Base-by-base conservation (phyloP, 2,113 vertebrate species). In the Ptilonorhynchus violaceus region DNA sequence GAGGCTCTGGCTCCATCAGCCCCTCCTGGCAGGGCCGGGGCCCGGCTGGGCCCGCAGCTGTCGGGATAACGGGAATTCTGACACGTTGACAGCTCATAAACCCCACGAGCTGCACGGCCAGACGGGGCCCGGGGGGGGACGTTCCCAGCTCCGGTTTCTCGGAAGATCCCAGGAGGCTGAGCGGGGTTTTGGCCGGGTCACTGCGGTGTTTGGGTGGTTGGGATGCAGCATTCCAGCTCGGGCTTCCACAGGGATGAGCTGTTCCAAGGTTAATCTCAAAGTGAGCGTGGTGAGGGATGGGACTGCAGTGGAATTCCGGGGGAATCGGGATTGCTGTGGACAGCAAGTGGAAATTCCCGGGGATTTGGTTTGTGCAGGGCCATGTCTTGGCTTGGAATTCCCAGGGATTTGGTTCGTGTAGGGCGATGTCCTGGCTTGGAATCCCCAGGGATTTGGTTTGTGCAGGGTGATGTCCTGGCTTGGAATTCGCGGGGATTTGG, bases 11-110 rank as follows among this genome's bases (percentile, higher is more conserved):
- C 89, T 85, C 68, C 30, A 35, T 55, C 80, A 30, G 89, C 52
- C 46, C 33, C 25, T 49, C 79, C 62, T 27, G 73, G 68, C 87
- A 86, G 50, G 19, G 52, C 85, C 4, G 47, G 92, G 39, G 42
- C 4, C 78, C 39, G 77, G 44, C 85, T 25, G 66, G 13, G 81
- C 86, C 8, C 0, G 6, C 95, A 96, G 94, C 94, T 96, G 94
- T 58, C 68, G 76, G 37, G 83, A 73, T 94, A 87, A 92, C 80
- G 42, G 93, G 73, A 41, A 78, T 35, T 91, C 33, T 55, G 93
- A 93, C 91, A 63, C 44, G 10, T 37, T 89, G 96, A 92, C 95
- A 95, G 91, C 93, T 79, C 86, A n/a, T 62, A 79, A 95, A 85
- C 30, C 58, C 73, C 94, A 24, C 76, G 79, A 46, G 89, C 81